These are phyloP conservation scores for Platanista minor DNA, from an alignment of 2,113 vertebrate genomes.

Conservation along the genomic window DNA sequence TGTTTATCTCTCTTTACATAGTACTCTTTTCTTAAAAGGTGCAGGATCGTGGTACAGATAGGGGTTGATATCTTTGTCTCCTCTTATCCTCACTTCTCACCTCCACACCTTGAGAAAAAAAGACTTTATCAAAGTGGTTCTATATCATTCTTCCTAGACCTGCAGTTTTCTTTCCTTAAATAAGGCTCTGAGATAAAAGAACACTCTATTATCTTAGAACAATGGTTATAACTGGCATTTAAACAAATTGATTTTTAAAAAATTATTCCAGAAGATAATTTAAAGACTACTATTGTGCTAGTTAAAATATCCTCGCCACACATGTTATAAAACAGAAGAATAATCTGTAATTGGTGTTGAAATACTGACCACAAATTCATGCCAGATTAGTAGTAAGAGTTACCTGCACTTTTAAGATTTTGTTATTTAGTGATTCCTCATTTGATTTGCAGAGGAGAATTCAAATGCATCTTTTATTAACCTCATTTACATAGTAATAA, in stretches of 20 bases:
- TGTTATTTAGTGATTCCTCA: conserved; percentile 45
- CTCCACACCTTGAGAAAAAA: neutral
- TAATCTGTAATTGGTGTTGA: conserved; percentile 56
- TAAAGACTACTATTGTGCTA: conserved; percentile 53
- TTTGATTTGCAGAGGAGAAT: conserved; percentile 57
- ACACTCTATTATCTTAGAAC: conserved; percentile 38
- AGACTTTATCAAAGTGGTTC: neutral
- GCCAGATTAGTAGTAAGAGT: conserved; percentile 15
- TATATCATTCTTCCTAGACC: neutral
- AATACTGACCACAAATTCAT: conserved; percentile 46
- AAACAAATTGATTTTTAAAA: conserved; percentile 25
- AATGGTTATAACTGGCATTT: conserved; percentile 35
- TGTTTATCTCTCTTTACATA: neutral
- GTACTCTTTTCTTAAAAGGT: neutral
- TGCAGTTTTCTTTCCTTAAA: neutral
- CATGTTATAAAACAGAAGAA: conserved; percentile 49
- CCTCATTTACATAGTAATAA: conserved; percentile 72
- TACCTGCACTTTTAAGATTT: conserved; percentile 27
- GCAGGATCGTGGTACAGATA: neutral
- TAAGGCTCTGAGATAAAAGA: neutral
- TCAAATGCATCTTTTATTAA: conserved; percentile 62
- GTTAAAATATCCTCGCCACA: conserved; percentile 44
- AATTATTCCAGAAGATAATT: conserved; percentile 30
- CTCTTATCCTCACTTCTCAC: neutral
- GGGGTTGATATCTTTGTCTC: neutral